phyloP scores from a whole-genome alignment of 1,140 invertebrate genomes.

The Xylocopa sonorina region DNA sequence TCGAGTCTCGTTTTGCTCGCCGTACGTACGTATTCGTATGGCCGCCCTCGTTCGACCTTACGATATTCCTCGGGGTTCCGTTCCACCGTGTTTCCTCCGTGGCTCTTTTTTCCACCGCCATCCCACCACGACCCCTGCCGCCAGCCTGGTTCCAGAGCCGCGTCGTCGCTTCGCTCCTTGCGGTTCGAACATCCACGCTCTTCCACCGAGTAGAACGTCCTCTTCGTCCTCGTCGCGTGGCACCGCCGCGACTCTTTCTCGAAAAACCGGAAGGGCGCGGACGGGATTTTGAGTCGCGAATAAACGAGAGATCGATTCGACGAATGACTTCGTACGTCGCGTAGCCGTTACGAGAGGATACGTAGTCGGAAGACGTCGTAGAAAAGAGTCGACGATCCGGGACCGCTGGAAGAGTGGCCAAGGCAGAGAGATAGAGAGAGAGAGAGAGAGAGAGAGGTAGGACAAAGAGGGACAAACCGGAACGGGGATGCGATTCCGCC shows the following conservation, averaged over 20 bases:
- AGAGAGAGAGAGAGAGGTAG: neutral
- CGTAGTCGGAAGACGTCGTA: neutral
- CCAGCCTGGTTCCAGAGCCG: too few species aligned
- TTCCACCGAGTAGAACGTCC: too few species aligned
- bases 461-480: constrained; percentile 1
- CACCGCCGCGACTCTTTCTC: constrained; percentile 49
- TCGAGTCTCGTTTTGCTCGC: constrained; percentile 59
- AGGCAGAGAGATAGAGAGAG: neutral
- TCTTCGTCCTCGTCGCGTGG: neutral
- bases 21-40: constrained; percentile 46
- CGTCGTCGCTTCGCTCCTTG: too few species aligned
- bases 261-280: constrained; percentile 4
- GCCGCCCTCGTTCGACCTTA: constrained; percentile 53
- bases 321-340: too few species aligned
- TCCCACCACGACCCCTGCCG: too few species aligned
- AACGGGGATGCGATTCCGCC: constrained; percentile 59
- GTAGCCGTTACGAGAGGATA: too few species aligned
- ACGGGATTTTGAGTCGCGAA: neutral
- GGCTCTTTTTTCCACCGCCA: constrained; percentile 29
- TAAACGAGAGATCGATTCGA: constrained; percentile 29
- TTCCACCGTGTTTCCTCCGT: constrained; percentile 43
- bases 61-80: constrained; percentile 58
- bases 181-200: too few species aligned
- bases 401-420: neutral
- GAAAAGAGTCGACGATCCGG: neutral